Evolutionary conservation across 2,797 vertebrate genomes (phyloP), one percentile per base, ranked within the genome.

Genomic region (Lateolabrax maculatus): DNA sequence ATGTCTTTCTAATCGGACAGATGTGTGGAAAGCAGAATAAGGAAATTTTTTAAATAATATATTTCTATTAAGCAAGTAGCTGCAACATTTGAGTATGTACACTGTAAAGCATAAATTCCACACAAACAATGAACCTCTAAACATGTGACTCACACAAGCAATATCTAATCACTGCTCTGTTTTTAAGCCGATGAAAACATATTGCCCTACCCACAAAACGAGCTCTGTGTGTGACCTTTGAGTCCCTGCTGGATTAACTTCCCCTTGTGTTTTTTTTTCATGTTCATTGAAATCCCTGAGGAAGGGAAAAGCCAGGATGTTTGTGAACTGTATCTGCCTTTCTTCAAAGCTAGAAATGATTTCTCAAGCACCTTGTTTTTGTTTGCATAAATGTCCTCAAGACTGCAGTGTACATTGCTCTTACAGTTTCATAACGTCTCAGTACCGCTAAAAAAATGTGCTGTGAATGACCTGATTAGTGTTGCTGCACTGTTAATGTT

Each of bases 161-260:
- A 69, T 84, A 80, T 90, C 74, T 87, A 84, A 90, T 89, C 86
- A 84, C 74, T 21, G 60, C 52, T 78, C 51, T 56, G 66, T 56
- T 84, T 84, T 79, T 85, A 84, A 89, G 46, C 65, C 71, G 46
- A 48, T 68, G 37, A 77, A 83, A 90, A 86, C 77, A 81, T 83
- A 86, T 84, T 79, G 84, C 27, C 74, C 86, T 56, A 12, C 82
- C 81, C 79, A 71, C 77, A 72, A 44, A 19, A 53, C 69, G 69
- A 88, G 83, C 82, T 10, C 19, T 69, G 76, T 56, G 39, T 79
- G 80, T 80, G 88, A 92, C 85, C 91, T 92, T 91, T 87, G 87
- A 90, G 81, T 66, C 29, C 41, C 11, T 27, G 48, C 25, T 63
- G 80, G 90, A 90, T 90, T 85, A 87, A 87, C 71, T 73, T 80